These are phyloP conservation scores for Numenius phaeopus DNA, from an alignment of 2,797 vertebrate genomes.

Conservation along the genomic window DNA sequence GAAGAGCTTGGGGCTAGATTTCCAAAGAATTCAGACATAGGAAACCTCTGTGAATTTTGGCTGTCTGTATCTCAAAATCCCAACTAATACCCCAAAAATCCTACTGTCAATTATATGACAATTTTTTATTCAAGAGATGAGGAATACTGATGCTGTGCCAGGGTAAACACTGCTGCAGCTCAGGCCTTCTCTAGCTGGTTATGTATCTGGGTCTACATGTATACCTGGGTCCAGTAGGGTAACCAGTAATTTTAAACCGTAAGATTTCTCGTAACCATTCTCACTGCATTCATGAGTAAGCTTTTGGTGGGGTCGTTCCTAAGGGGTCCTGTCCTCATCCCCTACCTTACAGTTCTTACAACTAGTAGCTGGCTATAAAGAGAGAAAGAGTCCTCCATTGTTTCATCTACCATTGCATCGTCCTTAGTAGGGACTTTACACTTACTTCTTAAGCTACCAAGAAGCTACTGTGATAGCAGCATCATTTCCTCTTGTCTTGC, in stretches of 20 bases:
- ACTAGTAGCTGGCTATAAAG: neutral
- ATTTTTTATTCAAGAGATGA: neutral
- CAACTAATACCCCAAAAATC: neutral
- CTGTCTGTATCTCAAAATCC: neutral
- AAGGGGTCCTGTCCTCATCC: neutral
- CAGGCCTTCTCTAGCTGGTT: neutral
- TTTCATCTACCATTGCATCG: neutral
- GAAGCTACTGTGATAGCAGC: neutral
- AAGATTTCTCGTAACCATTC: neutral
- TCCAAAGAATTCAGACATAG: neutral
- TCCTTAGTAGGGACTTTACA: neutral
- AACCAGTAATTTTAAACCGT: neutral
- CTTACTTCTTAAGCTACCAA: neutral
- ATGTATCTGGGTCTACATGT: rapidly evolving
- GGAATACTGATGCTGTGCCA: rapidly evolving
- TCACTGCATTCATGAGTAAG: neutral
- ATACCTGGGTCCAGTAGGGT: neutral
- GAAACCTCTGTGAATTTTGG: neutral
- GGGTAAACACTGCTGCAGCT: neutral
- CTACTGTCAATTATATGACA: neutral
- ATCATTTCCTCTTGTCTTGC: neutral
- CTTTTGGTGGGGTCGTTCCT: neutral
- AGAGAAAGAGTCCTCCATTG: neutral
- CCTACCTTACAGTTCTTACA: neutral
- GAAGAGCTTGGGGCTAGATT: neutral